A percentile compares a stretch with the other conserved stretches of the same genome.
phyloP scores from a whole-genome alignment of 2,888 invertebrate species.

The Drosophila multiciliata region DNA sequence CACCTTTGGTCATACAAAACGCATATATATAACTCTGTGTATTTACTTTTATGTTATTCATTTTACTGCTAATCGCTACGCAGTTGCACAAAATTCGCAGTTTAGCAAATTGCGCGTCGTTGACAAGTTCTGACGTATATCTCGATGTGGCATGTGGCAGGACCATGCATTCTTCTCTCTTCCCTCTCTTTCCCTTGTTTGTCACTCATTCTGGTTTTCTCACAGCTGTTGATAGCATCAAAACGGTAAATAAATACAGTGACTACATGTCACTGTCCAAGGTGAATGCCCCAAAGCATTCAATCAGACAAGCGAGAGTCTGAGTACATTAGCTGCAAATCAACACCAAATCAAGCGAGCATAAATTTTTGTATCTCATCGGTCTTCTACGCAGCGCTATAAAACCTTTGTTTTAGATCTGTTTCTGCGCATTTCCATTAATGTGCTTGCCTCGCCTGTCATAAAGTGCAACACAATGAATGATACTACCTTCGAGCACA shows the following conservation, averaged over 20 bases:
- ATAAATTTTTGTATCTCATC: conserved; percentile 24
- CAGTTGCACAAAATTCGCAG: conserved; percentile 25
- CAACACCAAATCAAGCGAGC: conserved; percentile 29
- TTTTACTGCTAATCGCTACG: conserved; percentile 20
- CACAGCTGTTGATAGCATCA: conserved; percentile 62
- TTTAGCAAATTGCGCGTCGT: conserved; percentile 21
- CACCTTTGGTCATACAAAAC: conserved; percentile 2
- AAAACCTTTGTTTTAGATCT: conserved; percentile 16
- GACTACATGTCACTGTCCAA: conserved; percentile 58
- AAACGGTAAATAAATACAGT: conserved; percentile 54
- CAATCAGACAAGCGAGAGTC: conserved; percentile 9
- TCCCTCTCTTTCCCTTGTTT: neutral
- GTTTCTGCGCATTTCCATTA: conserved; percentile 39
- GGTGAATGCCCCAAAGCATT: conserved; percentile 48
- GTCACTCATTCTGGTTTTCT: conserved; percentile 8
- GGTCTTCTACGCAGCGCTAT: conserved; percentile 37
- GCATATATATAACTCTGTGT: neutral
- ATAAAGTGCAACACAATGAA: conserved; percentile 39
- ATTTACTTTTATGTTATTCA: conserved; percentile 19
- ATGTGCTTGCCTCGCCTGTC: conserved; percentile 16
- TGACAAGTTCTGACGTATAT: conserved; percentile 45
- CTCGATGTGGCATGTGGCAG: conserved; percentile 2
- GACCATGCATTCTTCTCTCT: conserved; percentile 2
- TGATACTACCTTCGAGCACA: conserved; percentile 2
- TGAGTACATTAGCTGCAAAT: conserved; percentile 19